Base-by-base conservation (phyloP, 2,797 vertebrate genomes). In the Pampus argenteus region DNA sequence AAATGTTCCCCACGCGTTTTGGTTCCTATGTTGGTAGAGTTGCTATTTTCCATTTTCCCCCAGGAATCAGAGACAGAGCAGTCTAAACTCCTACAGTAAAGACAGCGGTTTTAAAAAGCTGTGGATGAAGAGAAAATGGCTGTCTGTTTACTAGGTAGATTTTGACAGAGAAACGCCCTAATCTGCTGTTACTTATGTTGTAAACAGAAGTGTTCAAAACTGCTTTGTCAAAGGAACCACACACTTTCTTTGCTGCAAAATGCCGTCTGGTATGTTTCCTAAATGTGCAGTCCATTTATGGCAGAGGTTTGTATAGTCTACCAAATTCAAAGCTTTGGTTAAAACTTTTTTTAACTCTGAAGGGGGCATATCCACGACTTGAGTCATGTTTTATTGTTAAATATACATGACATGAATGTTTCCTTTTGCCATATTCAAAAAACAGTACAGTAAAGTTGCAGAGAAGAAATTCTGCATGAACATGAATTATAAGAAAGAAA, bases 31-130 rank as follows among this genome's bases (percentile, higher is more conserved):
- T 71, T 78, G 83, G 88, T 72, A 83, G 65, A 84, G 51, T 78
- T 73, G 40, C 82, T 88, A 62, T 88, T 91, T 91, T 90, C 70
- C 88, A 92, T 92, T 89, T 92, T n/a, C n/a, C n/a, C n/a, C n/a
- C 80, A 91, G 55, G 73, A 86, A 85, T 90, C 85, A 90, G 65
- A 73, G 80, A 78, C 79, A 79, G 69, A 75, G 74, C 70, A 64
- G 76, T 77, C 76, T 72, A 82, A 84, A 90, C 86, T 90, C 83
- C 76, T 76, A 66, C 75, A 77, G 50, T 68, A 74, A 40, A 61
- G 76, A 87, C 91, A 91, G 82, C 90, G 90, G 84, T 91, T 92
- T 90, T n/a, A n/a, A 86, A 90, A 91, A 92, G 86, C 91, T 85
- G 84, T 79, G 74, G 86, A 90, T 84, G 86, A 83, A 91, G 89